These are phyloP conservation scores for Harpagoxenus sublaevis DNA, from an alignment of 2,888 invertebrate species.

Conservation along the genomic window DNA sequence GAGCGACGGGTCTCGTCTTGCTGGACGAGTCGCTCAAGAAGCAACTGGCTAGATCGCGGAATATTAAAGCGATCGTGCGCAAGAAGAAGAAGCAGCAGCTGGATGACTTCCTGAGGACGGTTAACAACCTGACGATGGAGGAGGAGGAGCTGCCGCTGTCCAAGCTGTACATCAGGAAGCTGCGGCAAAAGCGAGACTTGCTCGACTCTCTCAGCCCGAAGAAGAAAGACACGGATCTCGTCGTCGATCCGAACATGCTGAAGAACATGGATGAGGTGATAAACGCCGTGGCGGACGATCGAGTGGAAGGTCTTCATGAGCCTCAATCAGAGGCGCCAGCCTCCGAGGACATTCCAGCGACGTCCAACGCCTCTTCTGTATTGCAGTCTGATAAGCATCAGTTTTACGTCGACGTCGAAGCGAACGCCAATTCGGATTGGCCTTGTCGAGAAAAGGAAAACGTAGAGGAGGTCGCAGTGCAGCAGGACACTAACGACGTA, in stretches of 20 bases:
- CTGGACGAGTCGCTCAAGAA: conserved; percentile 81
- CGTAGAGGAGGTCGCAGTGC: neutral
- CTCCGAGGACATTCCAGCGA: neutral
- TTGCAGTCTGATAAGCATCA: conserved; percentile 3
- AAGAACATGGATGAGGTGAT: conserved; percentile 77
- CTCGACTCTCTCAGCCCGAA: conserved; percentile 28
- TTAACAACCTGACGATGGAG: conserved; percentile 60
- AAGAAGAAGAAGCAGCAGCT: conserved; percentile 69
- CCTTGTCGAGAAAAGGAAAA: conserved; percentile 18
- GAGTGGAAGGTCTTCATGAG: conserved; percentile 47
- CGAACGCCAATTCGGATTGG: conserved; percentile 47
- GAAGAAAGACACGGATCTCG: conserved; percentile 37
- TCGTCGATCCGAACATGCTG: conserved; percentile 54
- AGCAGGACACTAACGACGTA: conserved; percentile 9
- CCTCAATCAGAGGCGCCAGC: neutral
- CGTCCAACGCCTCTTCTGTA: neutral
- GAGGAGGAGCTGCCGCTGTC: conserved; percentile 72
- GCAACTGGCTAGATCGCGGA: conserved; percentile 73
- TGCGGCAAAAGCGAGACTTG: conserved; percentile 55
- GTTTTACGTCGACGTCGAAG: conserved; percentile 37
- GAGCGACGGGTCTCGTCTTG: conserved; percentile 78
- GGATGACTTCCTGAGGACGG: conserved; percentile 20
- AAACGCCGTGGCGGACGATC: conserved; percentile 77
- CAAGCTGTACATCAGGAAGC: conserved; percentile 61
- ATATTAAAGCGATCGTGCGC: conserved; percentile 57